Conservation (phyloP, 2,113 vertebrate genomes). For the Amblyornis subalaris region DNA sequence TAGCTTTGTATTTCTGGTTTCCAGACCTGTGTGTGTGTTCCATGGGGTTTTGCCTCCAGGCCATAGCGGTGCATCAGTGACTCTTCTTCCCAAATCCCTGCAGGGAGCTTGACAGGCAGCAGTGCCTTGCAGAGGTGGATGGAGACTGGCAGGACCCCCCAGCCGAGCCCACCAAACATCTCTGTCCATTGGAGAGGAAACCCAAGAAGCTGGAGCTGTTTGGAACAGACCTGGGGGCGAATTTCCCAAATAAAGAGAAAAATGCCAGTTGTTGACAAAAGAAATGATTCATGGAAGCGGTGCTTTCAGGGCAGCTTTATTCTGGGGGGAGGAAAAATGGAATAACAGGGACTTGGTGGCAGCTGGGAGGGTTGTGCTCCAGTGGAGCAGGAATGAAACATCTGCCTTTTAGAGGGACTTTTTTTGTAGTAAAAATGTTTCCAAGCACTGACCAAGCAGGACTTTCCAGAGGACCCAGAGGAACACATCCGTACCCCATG, state of each 20-base stretch:
- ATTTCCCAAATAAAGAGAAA: neutral
- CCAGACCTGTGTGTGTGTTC: neutral
- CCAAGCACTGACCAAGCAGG: neutral
- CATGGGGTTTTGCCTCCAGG: neutral
- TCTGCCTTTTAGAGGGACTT: neutral
- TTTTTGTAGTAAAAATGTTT: neutral
- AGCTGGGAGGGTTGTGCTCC: constrained; percentile 10
- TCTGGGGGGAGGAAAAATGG: neutral
- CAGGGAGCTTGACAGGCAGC: neutral
- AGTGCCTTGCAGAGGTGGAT: neutral
- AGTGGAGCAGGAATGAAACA: neutral
- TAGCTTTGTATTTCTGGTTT: neutral
- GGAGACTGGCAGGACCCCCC: neutral
- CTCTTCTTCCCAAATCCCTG: neutral
- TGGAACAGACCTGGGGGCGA: neutral
- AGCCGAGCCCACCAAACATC: neutral
- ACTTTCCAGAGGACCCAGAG: neutral
- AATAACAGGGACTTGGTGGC: neutral
- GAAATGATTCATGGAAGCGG: neutral
- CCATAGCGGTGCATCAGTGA: rapidly evolving
- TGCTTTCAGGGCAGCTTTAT: neutral
- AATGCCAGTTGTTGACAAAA: neutral
- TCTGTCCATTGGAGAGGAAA: neutral
- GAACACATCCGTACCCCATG: neutral
- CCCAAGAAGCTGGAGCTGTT: neutral